Evolutionary conservation across 2,888 invertebrate species (phyloP).

Genomic region (Pseudococcus viburni): DNA sequence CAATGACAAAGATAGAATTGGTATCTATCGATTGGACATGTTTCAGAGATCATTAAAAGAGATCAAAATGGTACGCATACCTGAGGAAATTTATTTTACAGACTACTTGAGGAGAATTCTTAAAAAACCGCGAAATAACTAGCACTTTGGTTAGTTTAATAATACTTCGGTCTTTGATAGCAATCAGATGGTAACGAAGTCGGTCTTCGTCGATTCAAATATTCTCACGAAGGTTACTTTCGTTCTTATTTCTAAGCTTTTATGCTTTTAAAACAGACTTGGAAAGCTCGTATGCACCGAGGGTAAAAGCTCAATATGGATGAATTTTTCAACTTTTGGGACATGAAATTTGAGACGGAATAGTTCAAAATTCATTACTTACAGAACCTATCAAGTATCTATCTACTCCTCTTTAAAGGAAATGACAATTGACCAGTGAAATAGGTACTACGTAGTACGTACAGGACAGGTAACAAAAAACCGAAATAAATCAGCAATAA

Average conservation of each 20-base stretch:
- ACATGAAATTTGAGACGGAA: too few species aligned
- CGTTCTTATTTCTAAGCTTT: neutral
- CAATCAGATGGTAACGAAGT: neutral
- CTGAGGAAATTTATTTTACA: neutral
- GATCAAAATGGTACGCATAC: neutral
- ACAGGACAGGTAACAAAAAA: too few species aligned
- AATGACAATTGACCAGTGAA: too few species aligned
- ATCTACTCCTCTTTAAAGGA: too few species aligned
- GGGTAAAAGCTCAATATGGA: too few species aligned
- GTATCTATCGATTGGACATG: neutral
- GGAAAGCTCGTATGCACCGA: too few species aligned
- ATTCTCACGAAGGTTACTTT: neutral
- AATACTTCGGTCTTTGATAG: neutral
- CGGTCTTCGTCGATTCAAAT: neutral
- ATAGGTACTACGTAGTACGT: too few species aligned
- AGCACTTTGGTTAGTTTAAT: neutral
- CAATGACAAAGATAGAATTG: neutral
- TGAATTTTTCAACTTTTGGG: too few species aligned
- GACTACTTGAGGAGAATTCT: neutral
- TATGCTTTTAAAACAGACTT: neutral
- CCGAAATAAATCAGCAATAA: too few species aligned
- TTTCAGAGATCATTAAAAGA: neutral
- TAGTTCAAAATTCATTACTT: too few species aligned
- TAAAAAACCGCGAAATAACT: constrained; percentile 26
- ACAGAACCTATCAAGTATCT: too few species aligned